Base-by-base conservation (phyloP, 2,888 invertebrate genomes). In the Phortica okadai region DNA sequence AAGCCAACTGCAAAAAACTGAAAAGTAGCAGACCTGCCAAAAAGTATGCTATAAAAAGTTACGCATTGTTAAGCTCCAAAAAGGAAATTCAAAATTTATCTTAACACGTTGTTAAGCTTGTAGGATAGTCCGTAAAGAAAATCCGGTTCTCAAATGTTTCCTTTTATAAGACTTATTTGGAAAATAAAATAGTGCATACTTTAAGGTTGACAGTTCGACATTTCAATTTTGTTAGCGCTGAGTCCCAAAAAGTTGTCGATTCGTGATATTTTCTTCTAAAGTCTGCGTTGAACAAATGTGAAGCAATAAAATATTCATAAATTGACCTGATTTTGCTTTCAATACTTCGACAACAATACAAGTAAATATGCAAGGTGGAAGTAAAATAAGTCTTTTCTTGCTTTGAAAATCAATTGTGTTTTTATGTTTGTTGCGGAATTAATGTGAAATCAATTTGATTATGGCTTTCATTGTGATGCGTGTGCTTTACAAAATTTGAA, bases 401-500 rank as follows among this genome's bases (percentile, higher is more conserved):
- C 42, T 66, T 66, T 41, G 42, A 66, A 42, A 66, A 41, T 66
- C 42, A 66, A 66, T 66, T 66, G 21, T 62, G 21, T 5, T 56
- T 25, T 62, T 25, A 25, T 62, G 11, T 16, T n/a, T 14, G 11
- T 66, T 42, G 21, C 41, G 25, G 42, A 8, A 66, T 66, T 66
- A 41, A 33, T 41, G 33, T 7, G 16, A 66, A 66, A n/a, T n/a
- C 42, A 66, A 66, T 66, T 66, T 33, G 4, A 42, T 62, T 8
- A 56, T 50, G 50, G 50, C 50, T 50, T 50, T 50, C 50, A 50
- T 6, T 50, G 10, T 11, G 14, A 50, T 50, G 50, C 50, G 8
- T 11, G 14, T 6, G 50, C 14, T 50, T 11, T 50, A 50, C 14
- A 1, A 50, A 50, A 50, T 11, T 50, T 14, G 14, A 2, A 5